phyloP scores from a whole-genome alignment of 2,113 vertebrate species.

The Promerops cafer region DNA sequence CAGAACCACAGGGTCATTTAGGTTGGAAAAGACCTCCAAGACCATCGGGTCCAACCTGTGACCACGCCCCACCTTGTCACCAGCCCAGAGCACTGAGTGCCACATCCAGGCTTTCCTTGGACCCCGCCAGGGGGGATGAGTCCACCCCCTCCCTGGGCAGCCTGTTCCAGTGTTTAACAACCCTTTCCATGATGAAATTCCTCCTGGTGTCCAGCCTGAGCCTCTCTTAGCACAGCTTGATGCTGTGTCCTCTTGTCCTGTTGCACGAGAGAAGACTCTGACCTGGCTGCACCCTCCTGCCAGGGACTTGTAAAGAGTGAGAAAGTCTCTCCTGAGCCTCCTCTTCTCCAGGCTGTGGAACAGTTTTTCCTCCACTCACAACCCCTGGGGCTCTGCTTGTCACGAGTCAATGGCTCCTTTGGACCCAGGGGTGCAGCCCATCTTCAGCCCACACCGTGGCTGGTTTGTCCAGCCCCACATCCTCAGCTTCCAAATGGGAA shows the following conservation, averaged over 20 bases:
- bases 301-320: neutral
- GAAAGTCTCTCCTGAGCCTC: neutral
- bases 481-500: neutral
- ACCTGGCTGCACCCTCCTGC: neutral
- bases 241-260: neutral
- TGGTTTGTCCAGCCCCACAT: neutral
- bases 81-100: neutral
- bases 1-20: neutral
- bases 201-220: neutral
- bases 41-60: accelerated
- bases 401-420: neutral
- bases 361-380: neutral
- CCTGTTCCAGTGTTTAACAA: neutral
- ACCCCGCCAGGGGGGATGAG: neutral
- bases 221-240: neutral
- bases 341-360: neutral
- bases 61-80: accelerated
- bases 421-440: neutral
- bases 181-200: neutral
- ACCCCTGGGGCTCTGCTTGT: neutral
- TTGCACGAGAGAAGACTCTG: neutral
- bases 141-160: neutral
- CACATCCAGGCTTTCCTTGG: neutral
- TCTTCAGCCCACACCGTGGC: neutral
- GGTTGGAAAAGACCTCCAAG: neutral